A percentile compares a stretch with the other conserved stretches of the same genome.
Evolutionary conservation across 1,140 invertebrate species (phyloP).

Genomic region (Drosophila cardini): DNA sequence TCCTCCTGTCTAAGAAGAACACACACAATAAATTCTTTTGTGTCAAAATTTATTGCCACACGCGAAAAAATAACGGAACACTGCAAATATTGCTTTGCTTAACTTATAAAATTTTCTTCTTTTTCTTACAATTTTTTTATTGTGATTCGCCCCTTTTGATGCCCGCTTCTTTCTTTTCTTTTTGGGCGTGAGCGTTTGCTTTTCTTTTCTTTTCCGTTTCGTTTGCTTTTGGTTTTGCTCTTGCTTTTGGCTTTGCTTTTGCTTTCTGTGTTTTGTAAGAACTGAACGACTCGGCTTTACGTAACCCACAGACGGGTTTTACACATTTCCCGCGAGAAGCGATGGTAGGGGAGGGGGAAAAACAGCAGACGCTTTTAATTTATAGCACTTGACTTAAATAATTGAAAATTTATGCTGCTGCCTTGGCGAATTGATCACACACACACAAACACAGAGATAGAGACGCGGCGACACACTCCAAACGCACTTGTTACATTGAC

Average conservation of each 20-base stretch:
- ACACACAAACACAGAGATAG: constrained; percentile 20
- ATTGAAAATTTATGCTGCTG: constrained; percentile 26
- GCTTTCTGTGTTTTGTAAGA: constrained; percentile 72
- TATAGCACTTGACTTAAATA: constrained; percentile 6
- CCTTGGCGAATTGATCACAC: constrained; percentile 11
- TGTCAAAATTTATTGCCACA: constrained; percentile 76
- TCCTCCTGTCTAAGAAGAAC: constrained; percentile 61
- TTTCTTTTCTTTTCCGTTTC: constrained; percentile 41
- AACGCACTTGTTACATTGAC: constrained; percentile 46
- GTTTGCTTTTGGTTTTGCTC: constrained; percentile 55
- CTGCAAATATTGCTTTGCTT: constrained; percentile 57
- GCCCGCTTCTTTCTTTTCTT: constrained; percentile 28
- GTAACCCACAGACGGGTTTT: constrained; percentile 72
- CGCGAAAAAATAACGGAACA: constrained; percentile 65
- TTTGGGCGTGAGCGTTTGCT: constrained; percentile 67
- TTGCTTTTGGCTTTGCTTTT: constrained; percentile 43
- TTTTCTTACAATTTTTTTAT: constrained; percentile 32
- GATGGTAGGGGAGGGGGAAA: neutral
- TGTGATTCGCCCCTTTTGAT: constrained; percentile 28
- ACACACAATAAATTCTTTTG: constrained; percentile 54
- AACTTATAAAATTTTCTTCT: constrained; percentile 55
- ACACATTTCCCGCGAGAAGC: constrained; percentile 12
- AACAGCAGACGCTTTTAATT: constrained; percentile 21
- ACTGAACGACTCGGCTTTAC: constrained; percentile 75
- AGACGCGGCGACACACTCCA: constrained; percentile 5